phyloP scores from a whole-genome alignment of 2,888 invertebrate species.

The Drosophila percnosoma region DNA sequence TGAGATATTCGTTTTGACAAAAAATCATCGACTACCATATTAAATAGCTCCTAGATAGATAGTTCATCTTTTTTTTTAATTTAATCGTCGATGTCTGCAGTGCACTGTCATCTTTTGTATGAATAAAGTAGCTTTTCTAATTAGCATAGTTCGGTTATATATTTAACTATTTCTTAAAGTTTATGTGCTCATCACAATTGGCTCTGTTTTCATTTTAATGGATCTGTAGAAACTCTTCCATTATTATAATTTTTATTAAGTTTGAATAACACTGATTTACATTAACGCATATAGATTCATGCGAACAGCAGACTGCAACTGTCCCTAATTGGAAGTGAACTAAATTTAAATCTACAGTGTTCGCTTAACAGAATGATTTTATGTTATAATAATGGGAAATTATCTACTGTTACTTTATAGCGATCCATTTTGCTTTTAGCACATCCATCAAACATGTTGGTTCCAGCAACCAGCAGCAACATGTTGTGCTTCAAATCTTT shows the following conservation, averaged over 20 bases:
- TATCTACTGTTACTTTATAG: neutral
- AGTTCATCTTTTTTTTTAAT: neutral
- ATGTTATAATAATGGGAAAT: slow-evolving; percentile 10
- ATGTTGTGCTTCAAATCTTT: neutral
- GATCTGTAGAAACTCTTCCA: neutral
- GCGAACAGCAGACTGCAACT: neutral
- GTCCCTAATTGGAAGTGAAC: slow-evolving; percentile 6
- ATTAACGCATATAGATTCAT: neutral
- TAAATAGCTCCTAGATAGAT: neutral
- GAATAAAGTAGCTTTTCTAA: neutral
- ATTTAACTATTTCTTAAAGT: neutral
- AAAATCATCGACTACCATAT: neutral
- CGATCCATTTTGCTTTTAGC: neutral
- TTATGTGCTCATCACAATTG: neutral
- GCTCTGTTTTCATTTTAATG: neutral
- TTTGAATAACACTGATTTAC: neutral
- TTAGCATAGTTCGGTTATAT: neutral
- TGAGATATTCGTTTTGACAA: neutral
- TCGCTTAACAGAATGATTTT: neutral
- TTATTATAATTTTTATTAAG: neutral
- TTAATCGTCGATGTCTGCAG: neutral
- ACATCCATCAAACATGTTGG: neutral
- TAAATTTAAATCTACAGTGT: slow-evolving; percentile 7
- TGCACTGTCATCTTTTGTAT: no score
- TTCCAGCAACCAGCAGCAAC: slow-evolving; percentile 10